Percentiles rank a stretch among this genome's conserved stretches.
Conservation (phyloP, 92 coral and sea anemone species). For the Epizoanthus rinbou region DNA sequence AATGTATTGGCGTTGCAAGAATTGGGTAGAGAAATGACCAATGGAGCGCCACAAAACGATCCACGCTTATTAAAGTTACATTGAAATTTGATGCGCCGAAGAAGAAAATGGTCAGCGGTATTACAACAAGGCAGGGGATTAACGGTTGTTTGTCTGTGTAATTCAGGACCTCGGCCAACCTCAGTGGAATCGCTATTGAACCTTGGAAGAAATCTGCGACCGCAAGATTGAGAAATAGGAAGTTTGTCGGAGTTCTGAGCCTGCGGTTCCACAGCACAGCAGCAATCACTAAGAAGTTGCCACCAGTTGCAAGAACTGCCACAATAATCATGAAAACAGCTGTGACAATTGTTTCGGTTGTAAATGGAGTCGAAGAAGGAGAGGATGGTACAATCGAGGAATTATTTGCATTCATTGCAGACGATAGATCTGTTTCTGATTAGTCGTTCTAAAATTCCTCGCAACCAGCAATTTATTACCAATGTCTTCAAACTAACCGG, state of each 20-base stretch:
- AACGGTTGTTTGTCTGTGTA: conserved; percentile 67
- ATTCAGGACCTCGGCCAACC: conserved; percentile 84
- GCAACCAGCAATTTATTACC: too few species aligned
- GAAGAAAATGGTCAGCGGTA: conserved; percentile 85
- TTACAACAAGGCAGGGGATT: conserved; percentile 82
- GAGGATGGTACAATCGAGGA: background rate
- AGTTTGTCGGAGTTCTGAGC: conserved; percentile 80
- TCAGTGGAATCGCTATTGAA: conserved; percentile 83
- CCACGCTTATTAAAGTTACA: conserved; percentile 81
- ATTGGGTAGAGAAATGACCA: conserved; percentile 77
- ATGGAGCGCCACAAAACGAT: conserved; percentile 83
- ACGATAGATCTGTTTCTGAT: too few species aligned
- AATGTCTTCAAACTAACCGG: too few species aligned
- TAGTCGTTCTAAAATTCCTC: too few species aligned
- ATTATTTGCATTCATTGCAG: background rate
- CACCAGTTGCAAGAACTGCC: conserved; percentile 66
- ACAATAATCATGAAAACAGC: conserved; percentile 66
- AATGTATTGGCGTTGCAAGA: conserved; percentile 61
- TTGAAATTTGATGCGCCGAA: conserved; percentile 90
- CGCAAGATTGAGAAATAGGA: conserved; percentile 90
- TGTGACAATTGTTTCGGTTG: conserved; percentile 60
- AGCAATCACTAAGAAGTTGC: conserved; percentile 75
- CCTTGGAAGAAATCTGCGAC: conserved; percentile 94
- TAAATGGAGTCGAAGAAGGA: background rate
- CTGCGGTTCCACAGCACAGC: conserved; percentile 86